phyloP scores from a whole-genome alignment of 2,888 invertebrate genomes.

The Leptura quadrifasciata region DNA sequence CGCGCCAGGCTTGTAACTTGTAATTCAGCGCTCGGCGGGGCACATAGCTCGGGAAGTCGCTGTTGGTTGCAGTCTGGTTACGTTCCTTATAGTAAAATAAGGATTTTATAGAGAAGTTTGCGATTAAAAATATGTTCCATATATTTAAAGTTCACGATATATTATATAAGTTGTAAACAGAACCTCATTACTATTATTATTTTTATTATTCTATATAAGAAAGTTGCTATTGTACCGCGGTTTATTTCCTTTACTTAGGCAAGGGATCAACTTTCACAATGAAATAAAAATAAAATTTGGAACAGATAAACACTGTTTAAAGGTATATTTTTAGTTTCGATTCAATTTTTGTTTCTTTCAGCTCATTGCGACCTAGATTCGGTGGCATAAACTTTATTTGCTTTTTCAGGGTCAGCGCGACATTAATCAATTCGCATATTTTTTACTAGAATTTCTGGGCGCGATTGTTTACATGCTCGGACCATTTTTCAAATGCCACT shows the following conservation, averaged over 20 bases:
- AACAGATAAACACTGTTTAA: neutral
- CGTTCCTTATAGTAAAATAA: no score
- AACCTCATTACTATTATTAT: no score
- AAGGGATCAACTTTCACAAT: neutral
- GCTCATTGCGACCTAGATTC: conserved; percentile 4
- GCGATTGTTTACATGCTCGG: conserved; percentile 9
- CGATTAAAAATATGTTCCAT: no score
- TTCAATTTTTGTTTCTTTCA: conserved; percentile 18
- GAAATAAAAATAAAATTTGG: conserved; percentile 12
- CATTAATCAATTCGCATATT: conserved; percentile 26
- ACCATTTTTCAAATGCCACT: conserved; percentile 10
- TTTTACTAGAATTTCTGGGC: conserved; percentile 20
- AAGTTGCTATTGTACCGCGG: no score
- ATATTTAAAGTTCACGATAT: no score
- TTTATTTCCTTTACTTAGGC: neutral
- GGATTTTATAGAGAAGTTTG: no score
- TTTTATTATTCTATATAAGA: no score
- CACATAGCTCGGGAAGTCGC: no score
- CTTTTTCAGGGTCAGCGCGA: conserved; percentile 8
- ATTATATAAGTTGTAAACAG: no score
- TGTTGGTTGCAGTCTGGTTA: no score
- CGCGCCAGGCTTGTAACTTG: no score
- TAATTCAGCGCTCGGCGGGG: no score
- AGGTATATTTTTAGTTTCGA: conserved; percentile 13
- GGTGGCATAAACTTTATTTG: conserved; percentile 2